These are phyloP conservation scores for Enteromius unitaeniatus DNA, from an alignment of 2,797 vertebrate species.

Conservation along the genomic window DNA sequence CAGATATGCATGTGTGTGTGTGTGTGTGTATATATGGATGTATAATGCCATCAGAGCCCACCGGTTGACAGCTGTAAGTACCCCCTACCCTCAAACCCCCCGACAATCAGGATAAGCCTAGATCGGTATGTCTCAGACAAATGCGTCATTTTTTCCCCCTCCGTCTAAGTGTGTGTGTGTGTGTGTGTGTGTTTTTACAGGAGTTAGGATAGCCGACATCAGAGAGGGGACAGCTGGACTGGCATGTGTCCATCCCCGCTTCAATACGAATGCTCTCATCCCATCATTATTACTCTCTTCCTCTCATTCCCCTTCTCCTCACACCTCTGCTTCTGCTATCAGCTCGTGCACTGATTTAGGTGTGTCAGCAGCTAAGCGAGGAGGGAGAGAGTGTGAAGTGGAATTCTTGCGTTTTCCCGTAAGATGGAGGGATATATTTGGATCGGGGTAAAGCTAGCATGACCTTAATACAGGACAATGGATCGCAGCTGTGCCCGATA, in stretches of 20 bases:
- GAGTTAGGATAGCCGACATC: constrained; percentile 3
- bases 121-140: constrained; percentile 54
- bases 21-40: not conserved
- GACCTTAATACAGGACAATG: constrained; percentile 70
- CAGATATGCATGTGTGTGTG: not conserved
- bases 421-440: constrained; percentile 50
- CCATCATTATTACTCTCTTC: constrained; percentile 44
- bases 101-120: constrained; percentile 58
- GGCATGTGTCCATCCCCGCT: constrained; percentile 25
- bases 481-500: constrained; percentile 70
- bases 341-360: constrained; percentile 29
- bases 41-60: constrained; percentile 40
- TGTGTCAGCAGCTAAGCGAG: constrained; percentile 45
- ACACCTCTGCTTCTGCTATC: constrained; percentile 49
- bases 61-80: constrained; percentile 54
- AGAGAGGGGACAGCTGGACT: constrained; percentile 41
- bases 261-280: constrained; percentile 12
- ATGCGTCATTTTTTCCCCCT: constrained; percentile 52
- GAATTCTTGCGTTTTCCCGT: constrained; percentile 39
- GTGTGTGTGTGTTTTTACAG: constrained; percentile 38
- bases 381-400: constrained; percentile 34
- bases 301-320: constrained; percentile 34
- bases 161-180: constrained; percentile 6
- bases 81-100: constrained; percentile 49
- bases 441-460: constrained; percentile 64